Conservation (phyloP, 1,140 invertebrate genomes). For the Akabosia matsudoensis region DNA sequence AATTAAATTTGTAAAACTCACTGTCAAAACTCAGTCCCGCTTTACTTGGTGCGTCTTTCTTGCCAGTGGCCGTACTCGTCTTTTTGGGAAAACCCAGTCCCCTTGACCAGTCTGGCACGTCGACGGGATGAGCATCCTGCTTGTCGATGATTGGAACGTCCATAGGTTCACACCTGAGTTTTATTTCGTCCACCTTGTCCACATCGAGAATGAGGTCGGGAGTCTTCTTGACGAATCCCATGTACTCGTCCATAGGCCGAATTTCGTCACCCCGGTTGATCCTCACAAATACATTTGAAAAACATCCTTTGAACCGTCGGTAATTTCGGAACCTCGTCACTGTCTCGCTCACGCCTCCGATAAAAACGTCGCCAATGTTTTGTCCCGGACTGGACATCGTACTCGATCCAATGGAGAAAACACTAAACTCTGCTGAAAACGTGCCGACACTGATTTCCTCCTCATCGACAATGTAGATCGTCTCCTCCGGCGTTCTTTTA, state of each 20-base stretch:
- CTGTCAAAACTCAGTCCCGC: conserved; percentile 38
- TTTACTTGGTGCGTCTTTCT: conserved; percentile 16
- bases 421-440: neutral
- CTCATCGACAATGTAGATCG: conserved; percentile 66
- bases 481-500: conserved; percentile 66
- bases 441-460: conserved; percentile 64
- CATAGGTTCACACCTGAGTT: conserved; percentile 51
- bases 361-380: conserved; percentile 63
- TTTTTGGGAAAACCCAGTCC: conserved; percentile 3
- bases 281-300: conserved; percentile 72
- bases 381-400: neutral
- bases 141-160: neutral
- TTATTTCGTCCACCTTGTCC: conserved; percentile 74
- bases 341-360: conserved; percentile 80
- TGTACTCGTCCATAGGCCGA: conserved; percentile 83
- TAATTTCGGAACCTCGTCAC: conserved; percentile 69
- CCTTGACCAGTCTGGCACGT: conserved; percentile 23
- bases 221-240: conserved; percentile 76
- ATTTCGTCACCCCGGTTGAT: conserved; percentile 69
- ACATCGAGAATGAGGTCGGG: conserved; percentile 62
- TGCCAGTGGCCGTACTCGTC: conserved; percentile 6
- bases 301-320: conserved; percentile 79
- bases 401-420: neutral
- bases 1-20: conserved; percentile 27
- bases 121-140: neutral